Conservation (phyloP, 2,797 vertebrate genomes). For the Channa striata region DNA sequence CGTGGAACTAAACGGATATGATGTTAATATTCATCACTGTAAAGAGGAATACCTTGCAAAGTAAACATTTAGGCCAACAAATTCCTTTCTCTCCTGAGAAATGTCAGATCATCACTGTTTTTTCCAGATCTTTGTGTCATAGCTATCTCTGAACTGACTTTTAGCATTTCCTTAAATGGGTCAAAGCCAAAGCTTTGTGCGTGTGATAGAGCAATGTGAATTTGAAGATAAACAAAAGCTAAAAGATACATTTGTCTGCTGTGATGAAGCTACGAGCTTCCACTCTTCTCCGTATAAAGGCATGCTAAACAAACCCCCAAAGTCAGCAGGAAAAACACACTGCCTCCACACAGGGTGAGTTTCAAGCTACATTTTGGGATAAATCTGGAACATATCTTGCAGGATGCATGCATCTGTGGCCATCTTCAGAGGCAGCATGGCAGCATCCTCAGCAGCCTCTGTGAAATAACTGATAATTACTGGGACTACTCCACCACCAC, state of each 20-base stretch:
- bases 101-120: slow-evolving; percentile 8
- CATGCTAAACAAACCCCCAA: slow-evolving; percentile 30
- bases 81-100: slow-evolving; percentile 11
- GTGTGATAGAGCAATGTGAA: slow-evolving; percentile 27
- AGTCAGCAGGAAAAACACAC: slow-evolving; percentile 22
- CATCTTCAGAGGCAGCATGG: slow-evolving; percentile 43
- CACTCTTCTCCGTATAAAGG: slow-evolving; percentile 33
- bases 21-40: too few relatives aligned
- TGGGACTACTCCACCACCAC: slow-evolving; percentile 49
- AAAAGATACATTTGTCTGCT: slow-evolving; percentile 30
- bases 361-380: slow-evolving; percentile 35
- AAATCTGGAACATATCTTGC: slow-evolving; percentile 52
- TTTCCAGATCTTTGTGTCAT: slow-evolving; percentile 10
- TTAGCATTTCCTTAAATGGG: slow-evolving; percentile 23
- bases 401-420: slow-evolving; percentile 39
- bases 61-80: background rate
- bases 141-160: slow-evolving; percentile 14
- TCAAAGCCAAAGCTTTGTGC: slow-evolving; percentile 19
- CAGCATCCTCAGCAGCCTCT: slow-evolving; percentile 60
- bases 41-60: background rate
- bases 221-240: slow-evolving; percentile 41
- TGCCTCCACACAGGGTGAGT: slow-evolving; percentile 13
- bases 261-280: slow-evolving; percentile 31
- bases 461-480: slow-evolving; percentile 55
- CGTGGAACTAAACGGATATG: too few relatives aligned